Evolutionary conservation across 1,140 invertebrate genomes (phyloP), one percentile per base, ranked within the genome.

Genomic region (Brachystomella parvula): DNA sequence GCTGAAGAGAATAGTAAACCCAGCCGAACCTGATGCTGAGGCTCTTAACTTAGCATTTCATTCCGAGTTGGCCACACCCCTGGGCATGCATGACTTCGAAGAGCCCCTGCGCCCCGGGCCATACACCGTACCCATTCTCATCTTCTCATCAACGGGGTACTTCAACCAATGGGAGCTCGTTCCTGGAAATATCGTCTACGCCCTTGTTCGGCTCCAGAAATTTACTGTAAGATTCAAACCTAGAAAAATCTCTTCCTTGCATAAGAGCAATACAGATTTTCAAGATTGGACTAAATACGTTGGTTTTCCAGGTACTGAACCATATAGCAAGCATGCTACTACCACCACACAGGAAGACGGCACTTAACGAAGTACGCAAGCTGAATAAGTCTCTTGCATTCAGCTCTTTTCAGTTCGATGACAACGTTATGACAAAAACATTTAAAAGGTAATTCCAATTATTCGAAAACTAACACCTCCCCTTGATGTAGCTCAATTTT

Each of bases 351-450:
- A 47, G 69, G 26, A 73, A 73, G 66, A 71, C 67, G 19, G 69
- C 72, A 0, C 39, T 73, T 2, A 69, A 65, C 58, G 71, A 73
- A 69, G 65, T 73, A 3, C 21, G 72, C 15, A 71, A 73, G 66
- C 47, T 73, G 49, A 73, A 69, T 33, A 73, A 73, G 44, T 65
- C 67, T 0, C 21, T 67, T 2, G 68, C 72, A 2, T 67, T 71
- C 33, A 24, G 69, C 32, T 63, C 33, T 21, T 63, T 61, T 63
- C 61, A 70, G 19, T 73, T 70, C 61, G 71, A 73, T 39, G 64
- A 71, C 17, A 73, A 70, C 32, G 66, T 73, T 2, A 73, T 73
- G 71, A 71, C 72, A 0, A 73, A 73, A 68, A 73, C 72, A 21
- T 73, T 73, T 44, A 69, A 66, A 61, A 49, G 71, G 71, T 73